phyloP scores from a whole-genome alignment of 2,797 vertebrate species.

The Rhinichthys osculus region DNA sequence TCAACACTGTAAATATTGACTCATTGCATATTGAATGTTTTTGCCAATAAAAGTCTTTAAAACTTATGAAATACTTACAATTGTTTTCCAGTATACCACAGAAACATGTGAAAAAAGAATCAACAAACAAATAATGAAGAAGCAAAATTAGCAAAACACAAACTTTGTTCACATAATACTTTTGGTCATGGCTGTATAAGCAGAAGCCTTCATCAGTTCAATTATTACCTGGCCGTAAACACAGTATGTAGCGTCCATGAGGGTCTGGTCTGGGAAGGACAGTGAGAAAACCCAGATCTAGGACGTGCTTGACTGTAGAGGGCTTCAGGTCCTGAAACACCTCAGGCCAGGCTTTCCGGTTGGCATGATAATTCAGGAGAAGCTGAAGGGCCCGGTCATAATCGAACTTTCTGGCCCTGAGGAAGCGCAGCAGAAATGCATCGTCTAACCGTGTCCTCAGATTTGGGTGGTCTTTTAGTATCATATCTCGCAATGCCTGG shows the following conservation, averaged over 20 bases:
- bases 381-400: constrained; percentile 95
- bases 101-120: neutral
- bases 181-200: neutral
- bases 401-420: constrained; percentile 97
- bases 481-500: constrained; percentile 96
- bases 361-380: constrained; percentile 93
- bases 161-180: neutral
- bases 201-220: neutral
- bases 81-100: neutral
- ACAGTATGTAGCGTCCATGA: constrained; percentile 89
- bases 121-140: neutral
- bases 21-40: too few species aligned
- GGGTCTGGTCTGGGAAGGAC: constrained; percentile 89
- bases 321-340: constrained; percentile 93
- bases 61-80: neutral
- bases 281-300: constrained; percentile 94
- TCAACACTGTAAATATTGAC: too few species aligned
- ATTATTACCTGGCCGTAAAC: constrained; percentile 88
- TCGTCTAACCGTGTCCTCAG: constrained; percentile 92
- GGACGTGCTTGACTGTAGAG: constrained; percentile 89
- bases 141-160: neutral
- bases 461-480: constrained; percentile 91
- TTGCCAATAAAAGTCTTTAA: neutral
- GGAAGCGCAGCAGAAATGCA: constrained; percentile 92
- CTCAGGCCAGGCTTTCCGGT: constrained; percentile 93